Percentiles rank a stretch among this genome's conserved stretches.
Conservation (phyloP, 2,888 invertebrate genomes). For the Reticulitermes lucifugus region DNA sequence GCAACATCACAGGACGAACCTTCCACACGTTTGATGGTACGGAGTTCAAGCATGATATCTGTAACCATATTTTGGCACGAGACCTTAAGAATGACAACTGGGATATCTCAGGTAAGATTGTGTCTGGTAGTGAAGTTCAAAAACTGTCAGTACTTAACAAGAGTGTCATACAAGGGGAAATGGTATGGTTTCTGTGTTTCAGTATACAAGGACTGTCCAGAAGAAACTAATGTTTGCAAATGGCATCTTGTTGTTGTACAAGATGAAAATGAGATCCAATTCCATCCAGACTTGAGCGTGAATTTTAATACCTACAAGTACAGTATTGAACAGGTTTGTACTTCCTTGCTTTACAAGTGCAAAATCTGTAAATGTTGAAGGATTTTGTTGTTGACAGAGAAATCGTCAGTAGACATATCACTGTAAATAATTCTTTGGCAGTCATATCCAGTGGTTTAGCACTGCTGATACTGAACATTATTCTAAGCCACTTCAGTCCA, state of each 20-base stretch:
- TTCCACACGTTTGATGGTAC: slow-evolving; percentile 84
- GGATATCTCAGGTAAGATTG: slow-evolving; percentile 68
- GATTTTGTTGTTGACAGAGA: no score
- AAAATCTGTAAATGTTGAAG: no score
- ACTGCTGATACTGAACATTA: no score
- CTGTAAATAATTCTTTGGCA: no score
- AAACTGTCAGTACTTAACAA: no score
- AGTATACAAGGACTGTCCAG: slow-evolving; percentile 76
- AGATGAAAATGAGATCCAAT: slow-evolving; percentile 68
- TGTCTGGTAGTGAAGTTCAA: no score
- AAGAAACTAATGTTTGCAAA: slow-evolving; percentile 67
- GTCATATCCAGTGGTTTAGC: no score
- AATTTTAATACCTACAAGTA: slow-evolving; percentile 71
- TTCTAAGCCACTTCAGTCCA: no score
- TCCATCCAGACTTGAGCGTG: slow-evolving; percentile 74
- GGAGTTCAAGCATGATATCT: slow-evolving; percentile 83
- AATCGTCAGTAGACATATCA: no score
- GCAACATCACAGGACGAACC: slow-evolving; percentile 79
- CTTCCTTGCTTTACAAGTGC: neutral
- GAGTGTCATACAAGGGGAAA: no score
- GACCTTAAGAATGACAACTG: slow-evolving; percentile 76
- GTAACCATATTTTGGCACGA: slow-evolving; percentile 81
- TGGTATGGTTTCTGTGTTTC: slow-evolving; percentile 52
- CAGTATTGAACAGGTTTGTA: slow-evolving; percentile 58
- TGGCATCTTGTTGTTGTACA: slow-evolving; percentile 71